phyloP scores from a whole-genome alignment of 2,888 invertebrate species.

The Orthosia gracilis region DNA sequence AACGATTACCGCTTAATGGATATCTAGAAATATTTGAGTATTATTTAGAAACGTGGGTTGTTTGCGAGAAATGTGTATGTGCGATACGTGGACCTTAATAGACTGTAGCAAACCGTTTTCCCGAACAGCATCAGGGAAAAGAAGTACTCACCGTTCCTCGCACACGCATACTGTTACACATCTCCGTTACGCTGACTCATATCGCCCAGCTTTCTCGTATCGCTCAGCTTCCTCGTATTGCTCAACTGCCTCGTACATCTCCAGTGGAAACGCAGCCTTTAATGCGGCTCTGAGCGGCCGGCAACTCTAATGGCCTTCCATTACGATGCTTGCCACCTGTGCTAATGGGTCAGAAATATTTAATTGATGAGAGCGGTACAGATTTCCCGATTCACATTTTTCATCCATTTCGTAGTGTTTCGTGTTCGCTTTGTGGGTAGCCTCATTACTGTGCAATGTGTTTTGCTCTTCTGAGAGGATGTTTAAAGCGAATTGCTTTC shows the following conservation, averaged over 20 bases:
- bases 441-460: slow-evolving; percentile 53
- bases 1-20: no score
- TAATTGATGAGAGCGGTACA: slow-evolving; percentile 87
- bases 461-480: slow-evolving; percentile 40
- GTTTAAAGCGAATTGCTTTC: slow-evolving; percentile 39
- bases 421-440: slow-evolving; percentile 57
- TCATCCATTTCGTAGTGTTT: slow-evolving; percentile 78
- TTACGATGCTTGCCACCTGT: slow-evolving; percentile 87
- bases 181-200: neutral
- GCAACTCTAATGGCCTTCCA: slow-evolving; percentile 87
- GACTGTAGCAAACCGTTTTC: no score
- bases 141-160: no score
- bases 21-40: no score
- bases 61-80: neutral
- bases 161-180: neutral
- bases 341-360: slow-evolving; percentile 90
- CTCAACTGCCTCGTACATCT: slow-evolving; percentile 8
- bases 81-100: no score
- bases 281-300: slow-evolving; percentile 69
- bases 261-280: slow-evolving; percentile 18
- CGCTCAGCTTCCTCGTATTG: slow-evolving; percentile 1
- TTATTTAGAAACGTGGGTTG: neutral
- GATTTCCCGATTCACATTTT: slow-evolving; percentile 83
- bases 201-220: neutral
- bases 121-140: no score